Evolutionary conservation across 2,113 vertebrate genomes (phyloP).

Genomic region (Phylloscopus trochilus): DNA sequence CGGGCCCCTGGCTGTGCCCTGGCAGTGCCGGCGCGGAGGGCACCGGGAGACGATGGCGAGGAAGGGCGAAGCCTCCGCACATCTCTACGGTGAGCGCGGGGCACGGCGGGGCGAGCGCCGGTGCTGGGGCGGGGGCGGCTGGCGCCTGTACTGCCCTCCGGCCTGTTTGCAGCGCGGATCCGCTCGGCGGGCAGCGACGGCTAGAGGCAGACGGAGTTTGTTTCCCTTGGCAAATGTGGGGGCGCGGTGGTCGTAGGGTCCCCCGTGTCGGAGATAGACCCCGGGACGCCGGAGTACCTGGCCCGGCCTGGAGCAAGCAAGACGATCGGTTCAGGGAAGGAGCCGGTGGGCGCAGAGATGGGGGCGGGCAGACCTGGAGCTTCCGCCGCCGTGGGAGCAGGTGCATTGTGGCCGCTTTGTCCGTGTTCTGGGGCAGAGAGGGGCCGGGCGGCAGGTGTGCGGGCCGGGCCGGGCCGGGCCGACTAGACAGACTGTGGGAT

Average conservation of each 20-base stretch:
- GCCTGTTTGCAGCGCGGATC: background rate
- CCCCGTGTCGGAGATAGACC: background rate
- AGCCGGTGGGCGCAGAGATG: background rate
- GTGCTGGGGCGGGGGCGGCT: background rate
- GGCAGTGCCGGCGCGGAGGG: background rate
- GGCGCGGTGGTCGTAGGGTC: background rate
- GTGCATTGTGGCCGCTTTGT: background rate
- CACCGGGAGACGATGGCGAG: conserved; percentile 61
- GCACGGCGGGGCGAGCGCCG: background rate
- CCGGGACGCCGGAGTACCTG: background rate
- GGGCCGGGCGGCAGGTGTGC: background rate
- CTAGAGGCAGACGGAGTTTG: background rate
- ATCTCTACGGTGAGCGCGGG: conserved; percentile 66
- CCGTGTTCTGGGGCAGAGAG: background rate
- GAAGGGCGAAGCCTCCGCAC: conserved; percentile 57
- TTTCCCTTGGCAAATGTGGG: background rate
- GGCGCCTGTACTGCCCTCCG: background rate
- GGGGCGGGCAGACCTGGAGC: background rate
- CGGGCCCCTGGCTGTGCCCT: background rate
- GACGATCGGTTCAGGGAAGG: background rate
- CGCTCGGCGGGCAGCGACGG: background rate
- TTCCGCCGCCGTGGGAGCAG: background rate
- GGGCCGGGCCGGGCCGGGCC: background rate
- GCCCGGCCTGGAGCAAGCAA: conserved; percentile 33
- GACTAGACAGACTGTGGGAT: background rate